These are phyloP conservation scores for Pocillopora meandrina DNA, from an alignment of 92 coral and sea anemone species.

Conservation along the genomic window DNA sequence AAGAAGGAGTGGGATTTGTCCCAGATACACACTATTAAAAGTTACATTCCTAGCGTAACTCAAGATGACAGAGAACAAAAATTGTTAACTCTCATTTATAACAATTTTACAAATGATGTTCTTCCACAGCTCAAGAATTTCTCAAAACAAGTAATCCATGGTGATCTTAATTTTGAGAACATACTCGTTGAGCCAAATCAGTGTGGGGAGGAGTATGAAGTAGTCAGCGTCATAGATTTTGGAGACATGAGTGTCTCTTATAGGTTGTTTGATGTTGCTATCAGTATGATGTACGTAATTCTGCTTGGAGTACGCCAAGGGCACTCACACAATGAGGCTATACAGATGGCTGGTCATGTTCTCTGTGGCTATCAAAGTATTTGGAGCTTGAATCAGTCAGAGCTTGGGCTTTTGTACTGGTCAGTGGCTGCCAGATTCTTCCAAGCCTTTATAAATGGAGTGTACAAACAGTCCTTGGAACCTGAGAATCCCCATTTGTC, in stretches of 20 bases:
- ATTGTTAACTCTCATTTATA: constrained; percentile 21
- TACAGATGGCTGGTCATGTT: constrained; percentile 40
- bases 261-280: constrained; percentile 74
- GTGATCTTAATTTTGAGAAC: constrained; percentile 61
- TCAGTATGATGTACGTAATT: constrained; percentile 60
- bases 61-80: constrained; percentile 25
- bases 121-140: constrained; percentile 37
- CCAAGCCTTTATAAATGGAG: constrained; percentile 49
- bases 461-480: constrained; percentile 47
- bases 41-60: constrained; percentile 30
- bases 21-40: constrained; percentile 18
- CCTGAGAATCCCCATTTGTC: constrained; percentile 63
- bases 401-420: constrained; percentile 48
- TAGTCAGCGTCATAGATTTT: constrained; percentile 62
- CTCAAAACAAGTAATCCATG: constrained; percentile 70
- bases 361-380: constrained; percentile 65
- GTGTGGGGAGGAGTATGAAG: not conserved
- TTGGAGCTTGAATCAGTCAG: constrained; percentile 31
- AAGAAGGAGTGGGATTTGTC: constrained; percentile 47
- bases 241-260: constrained; percentile 64
- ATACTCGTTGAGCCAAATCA: constrained; percentile 39
- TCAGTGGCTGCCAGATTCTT: constrained; percentile 64
- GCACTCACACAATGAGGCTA: constrained; percentile 17
- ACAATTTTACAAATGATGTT: constrained; percentile 39
- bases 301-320: constrained; percentile 19